Base-by-base conservation (phyloP, 1,140 invertebrate genomes). In the Saxidomus purpurata region DNA sequence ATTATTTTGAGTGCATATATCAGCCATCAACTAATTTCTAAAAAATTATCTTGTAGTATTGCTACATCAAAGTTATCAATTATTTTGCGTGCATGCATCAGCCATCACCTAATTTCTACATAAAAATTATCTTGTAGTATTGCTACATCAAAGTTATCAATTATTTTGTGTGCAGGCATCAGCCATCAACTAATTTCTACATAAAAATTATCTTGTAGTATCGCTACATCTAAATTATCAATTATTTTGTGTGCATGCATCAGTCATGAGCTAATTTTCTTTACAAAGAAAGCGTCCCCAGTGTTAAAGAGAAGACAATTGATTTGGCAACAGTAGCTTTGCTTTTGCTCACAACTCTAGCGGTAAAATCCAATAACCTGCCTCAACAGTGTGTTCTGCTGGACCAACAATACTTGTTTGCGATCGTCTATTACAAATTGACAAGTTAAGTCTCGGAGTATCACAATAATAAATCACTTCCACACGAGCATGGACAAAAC, bases 341-440 rank as follows among this genome's bases (percentile, higher is more conserved):
- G 25, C 61, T 67, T 67, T 28, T n/a, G 4, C 61, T 31, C 28
- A 31, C 25, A 36, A 67, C 25, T 36, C 8, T 31, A n/a, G 61
- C 31, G 61, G 4, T 36, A 67, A 67, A 67, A 67, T 67, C 61
- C 61, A 67, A 67, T 67, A 67, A 67, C 28, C 6, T 31, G 61
- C 4, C 4, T 28, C 19, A 31, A 67, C 61, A 67, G 31, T 31
- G 28, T 25, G 19, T 31, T 67, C 61, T 67, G 61, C 8, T 55
- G 52, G 52, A 55, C 52, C 13, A 55, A 15, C 19, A 22, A 8
- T 55, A 22, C 52, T 55, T 55, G 52, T 55, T 19, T 55, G 52
- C 22, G 52, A 55, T 55, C 8, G 15, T 22, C 22, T 15, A 55
- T 55, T 55, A 55, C 52, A 55, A 55, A 55, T 19, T 55, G 52